phyloP scores from a whole-genome alignment of 2,797 vertebrate species.

The Amazonetta brasiliensis region DNA sequence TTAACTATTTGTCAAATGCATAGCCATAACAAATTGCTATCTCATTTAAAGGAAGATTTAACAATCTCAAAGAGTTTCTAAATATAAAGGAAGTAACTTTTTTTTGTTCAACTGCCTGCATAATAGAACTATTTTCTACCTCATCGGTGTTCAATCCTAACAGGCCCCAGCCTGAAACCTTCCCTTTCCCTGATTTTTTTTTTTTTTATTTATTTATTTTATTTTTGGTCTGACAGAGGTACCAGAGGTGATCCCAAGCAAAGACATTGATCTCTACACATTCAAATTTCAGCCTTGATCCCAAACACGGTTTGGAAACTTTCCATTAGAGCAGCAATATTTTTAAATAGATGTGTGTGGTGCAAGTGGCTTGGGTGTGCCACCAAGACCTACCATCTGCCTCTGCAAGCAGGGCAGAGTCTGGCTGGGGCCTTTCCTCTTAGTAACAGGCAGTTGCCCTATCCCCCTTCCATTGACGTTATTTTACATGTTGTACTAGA shows the following conservation, averaged over 20 bases:
- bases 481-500: background rate
- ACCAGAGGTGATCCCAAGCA: background rate
- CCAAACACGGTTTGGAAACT: background rate
- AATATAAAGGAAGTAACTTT: background rate
- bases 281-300: background rate
- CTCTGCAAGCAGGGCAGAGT: background rate
- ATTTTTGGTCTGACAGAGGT: background rate
- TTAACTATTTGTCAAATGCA: background rate
- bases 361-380: background rate
- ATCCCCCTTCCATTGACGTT: accelerated
- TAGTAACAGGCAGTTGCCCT: background rate
- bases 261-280: background rate
- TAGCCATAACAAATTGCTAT: background rate
- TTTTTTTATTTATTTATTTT: background rate
- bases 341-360: background rate
- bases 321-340: accelerated
- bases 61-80: background rate
- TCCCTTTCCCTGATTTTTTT: background rate
- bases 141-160: background rate
- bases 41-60: background rate
- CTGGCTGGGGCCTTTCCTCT: background rate
- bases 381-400: background rate
- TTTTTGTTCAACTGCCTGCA: background rate
- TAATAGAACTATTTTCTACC: background rate
- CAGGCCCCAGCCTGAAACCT: background rate